Evolutionary conservation across 2,797 vertebrate genomes (phyloP), one percentile per base, ranked within the genome.

Genomic region (Thalassophryne amazonica): DNA sequence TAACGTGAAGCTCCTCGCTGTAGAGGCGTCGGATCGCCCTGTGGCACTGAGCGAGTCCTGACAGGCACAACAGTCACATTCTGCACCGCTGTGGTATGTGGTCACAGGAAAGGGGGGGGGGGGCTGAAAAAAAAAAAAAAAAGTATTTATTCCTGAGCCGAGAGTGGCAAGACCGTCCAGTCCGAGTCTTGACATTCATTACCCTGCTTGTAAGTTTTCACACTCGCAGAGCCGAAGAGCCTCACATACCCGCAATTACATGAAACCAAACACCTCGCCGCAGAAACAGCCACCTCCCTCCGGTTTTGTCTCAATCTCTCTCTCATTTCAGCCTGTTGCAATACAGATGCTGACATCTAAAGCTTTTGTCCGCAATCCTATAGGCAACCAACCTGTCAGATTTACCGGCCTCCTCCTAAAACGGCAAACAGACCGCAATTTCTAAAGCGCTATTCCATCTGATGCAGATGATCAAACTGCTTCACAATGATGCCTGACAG

Each of bases 61-160:
- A 77, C 80, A 73, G 55, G 78, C 75, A 45, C 4, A 48, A 53
- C 7, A 20, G 17, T 40, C 42, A 4, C 30, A 19, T 20, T 48
- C 27, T 48, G 46, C 32, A 51, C 31, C 43, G 34, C 6, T 0
- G n/a, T 6, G 70, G 61, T 62, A 67, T 68, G 60, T 18, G 55
- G 30, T 35, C 18, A 3, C 36, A 45, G 16, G 12, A 15, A n/a
- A 13, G 35, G n/a, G 24, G 23, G 41, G 1, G 6, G 14, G 41
- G 1, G 6, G 14, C 13, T 18, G 31, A 14, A 6, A 29, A 8
- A 5, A 16, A 34, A 45, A 6, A 5, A 6, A 7, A 27, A 19
- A 7, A 1, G n/a, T 8, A n/a, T 29, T 42, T 11, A 5, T 8
- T 37, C 1, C 38, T 21, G 25, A 16, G 11, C 3, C 1, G 10